Evolutionary conservation across 2,888 invertebrate species (phyloP), one percentile per base, ranked within the genome.

Genomic region (Orthosia gracilis): DNA sequence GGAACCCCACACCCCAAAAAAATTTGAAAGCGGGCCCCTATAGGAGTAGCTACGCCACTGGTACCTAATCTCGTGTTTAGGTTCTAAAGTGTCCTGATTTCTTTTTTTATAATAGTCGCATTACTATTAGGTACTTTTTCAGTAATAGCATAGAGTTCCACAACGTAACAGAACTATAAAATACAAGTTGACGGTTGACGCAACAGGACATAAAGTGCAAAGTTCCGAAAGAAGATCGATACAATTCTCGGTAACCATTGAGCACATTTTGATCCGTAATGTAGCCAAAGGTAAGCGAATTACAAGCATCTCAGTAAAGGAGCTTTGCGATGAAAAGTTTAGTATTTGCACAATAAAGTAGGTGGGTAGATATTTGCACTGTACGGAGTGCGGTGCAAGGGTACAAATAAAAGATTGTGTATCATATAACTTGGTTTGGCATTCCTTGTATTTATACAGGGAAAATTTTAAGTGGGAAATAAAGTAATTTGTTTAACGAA

Each of bases 281-380:
- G 18, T 74, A 21, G 21, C 21, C 17, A 55, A 71, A 45, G 59
- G 47, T 57, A 73, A 64, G 49, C 26, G 54, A 73, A 61, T 64
- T 80, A 59, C 40, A 40, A 40, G 49, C 40, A 64, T 26, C 40
- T 18, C 2, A 21, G 17, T 4, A 57, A 52, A 26, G 18, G 40
- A 52, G 15, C 45, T 65, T 26, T 7, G 40, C 12, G 23, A 59
- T 45, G 59, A 52, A 61, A 64, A 65, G 45, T 74, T 74, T 80
- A 73, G 52, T 80, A 80, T 77, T 80, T 66, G 52, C 26, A 57
- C 61, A 74, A 57, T 74, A 63, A 57, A 75, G 52, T 54, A 66
- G 31, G n/a, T 65, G 18, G 17, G 45, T 50, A 62, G 15, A 61
- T 74, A 65, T 78, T 66, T 75, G 65, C 40, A 62, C 23, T 62